Evolutionary conservation across 2,113 vertebrate species (phyloP).

Genomic region (Zapus hudsonius): DNA sequence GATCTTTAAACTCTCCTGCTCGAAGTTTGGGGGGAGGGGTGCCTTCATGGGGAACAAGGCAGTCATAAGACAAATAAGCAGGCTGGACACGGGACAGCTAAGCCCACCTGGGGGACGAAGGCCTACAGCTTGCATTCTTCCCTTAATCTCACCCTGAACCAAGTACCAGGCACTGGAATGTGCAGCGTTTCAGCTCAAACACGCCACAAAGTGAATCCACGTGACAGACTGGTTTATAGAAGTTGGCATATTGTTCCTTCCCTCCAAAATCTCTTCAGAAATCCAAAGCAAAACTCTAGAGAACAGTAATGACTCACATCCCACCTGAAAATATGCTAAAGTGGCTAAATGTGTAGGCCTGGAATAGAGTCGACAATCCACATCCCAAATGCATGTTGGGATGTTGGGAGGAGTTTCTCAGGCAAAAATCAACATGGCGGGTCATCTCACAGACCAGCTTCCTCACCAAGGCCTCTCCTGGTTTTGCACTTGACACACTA

Average conservation of each 20-base stretch:
- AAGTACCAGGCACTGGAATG: not conserved
- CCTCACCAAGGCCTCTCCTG: not conserved
- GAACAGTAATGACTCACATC: not conserved
- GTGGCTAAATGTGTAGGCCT: not conserved
- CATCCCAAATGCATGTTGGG: not conserved
- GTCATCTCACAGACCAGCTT: not conserved
- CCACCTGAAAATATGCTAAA: not conserved
- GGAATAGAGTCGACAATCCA: not conserved
- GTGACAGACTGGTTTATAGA: not conserved
- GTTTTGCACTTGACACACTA: not conserved
- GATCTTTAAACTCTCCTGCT: constrained; percentile 7
- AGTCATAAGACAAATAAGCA: too few species aligned
- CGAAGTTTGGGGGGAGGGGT: too few species aligned
- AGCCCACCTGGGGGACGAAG: not conserved
- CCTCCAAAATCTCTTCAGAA: not conserved
- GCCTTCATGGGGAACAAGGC: too few species aligned
- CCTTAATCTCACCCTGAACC: not conserved
- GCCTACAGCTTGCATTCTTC: not conserved
- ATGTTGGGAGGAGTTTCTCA: not conserved
- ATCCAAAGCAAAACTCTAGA: not conserved
- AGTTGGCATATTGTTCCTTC: not conserved
- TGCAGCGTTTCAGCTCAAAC: not conserved
- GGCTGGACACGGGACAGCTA: not conserved
- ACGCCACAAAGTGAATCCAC: not conserved
- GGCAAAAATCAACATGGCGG: not conserved